phyloP scores from a whole-genome alignment of 2,888 invertebrate species.

The Nematopogon swammerdamellus region DNA sequence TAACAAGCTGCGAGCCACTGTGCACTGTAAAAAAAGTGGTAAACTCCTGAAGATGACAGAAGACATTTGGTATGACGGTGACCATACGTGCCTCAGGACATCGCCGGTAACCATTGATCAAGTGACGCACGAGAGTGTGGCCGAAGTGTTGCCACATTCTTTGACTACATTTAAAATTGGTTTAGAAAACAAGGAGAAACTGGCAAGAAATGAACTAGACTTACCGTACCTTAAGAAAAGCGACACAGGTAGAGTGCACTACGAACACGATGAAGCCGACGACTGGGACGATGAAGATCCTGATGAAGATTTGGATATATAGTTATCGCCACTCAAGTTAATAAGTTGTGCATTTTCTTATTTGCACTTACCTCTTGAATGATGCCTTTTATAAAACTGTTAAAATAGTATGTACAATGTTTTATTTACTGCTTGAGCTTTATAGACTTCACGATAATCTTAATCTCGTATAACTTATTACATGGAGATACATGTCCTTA shows the following conservation, averaged over 20 bases:
- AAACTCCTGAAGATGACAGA: conserved; percentile 48
- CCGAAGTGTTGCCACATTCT: conserved; percentile 27
- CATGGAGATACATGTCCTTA: too few relatives aligned
- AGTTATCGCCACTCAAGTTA: conserved; percentile 18
- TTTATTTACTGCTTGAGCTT: too few relatives aligned
- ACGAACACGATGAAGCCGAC: conserved; percentile 73
- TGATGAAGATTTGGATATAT: conserved; percentile 79
- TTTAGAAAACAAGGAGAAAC: conserved; percentile 58
- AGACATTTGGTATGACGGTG: conserved; percentile 24
- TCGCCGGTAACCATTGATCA: conserved; percentile 24
- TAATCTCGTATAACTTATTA: too few relatives aligned
- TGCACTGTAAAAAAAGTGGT: conserved; percentile 49
- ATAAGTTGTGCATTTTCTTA: too few relatives aligned
- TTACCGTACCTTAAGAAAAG: conserved; percentile 59
- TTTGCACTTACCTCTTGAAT: too few relatives aligned
- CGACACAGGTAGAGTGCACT: conserved; percentile 62
- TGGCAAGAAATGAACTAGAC: conserved; percentile 55
- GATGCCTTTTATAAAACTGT: too few relatives aligned
- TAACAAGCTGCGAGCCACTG: conserved; percentile 18
- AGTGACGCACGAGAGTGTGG: conserved; percentile 15
- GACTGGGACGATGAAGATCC: conserved; percentile 87
- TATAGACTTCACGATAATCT: too few relatives aligned
- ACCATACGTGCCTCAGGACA: conserved; percentile 9
- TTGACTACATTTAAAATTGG: conserved; percentile 64
- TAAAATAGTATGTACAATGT: too few relatives aligned